Evolutionary conservation across 2,888 invertebrate genomes (phyloP).

Genomic region (Abscondita cerata): DNA sequence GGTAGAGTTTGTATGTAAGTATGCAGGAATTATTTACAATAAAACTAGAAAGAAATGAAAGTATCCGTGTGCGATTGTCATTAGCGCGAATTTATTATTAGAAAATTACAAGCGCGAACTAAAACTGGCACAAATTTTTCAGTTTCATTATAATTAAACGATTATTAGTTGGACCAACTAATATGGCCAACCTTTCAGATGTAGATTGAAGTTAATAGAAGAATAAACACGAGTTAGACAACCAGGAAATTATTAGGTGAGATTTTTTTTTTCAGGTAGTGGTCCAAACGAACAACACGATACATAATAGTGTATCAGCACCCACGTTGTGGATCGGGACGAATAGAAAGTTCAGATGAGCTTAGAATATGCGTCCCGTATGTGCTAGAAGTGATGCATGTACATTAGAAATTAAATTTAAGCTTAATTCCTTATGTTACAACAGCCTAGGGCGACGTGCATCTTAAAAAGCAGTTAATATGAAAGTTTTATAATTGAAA

Average conservation of each 20-base stretch:
- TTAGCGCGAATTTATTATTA: background rate
- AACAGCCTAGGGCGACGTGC: background rate
- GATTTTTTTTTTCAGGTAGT: conserved; percentile 13
- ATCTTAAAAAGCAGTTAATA: conserved; percentile 7
- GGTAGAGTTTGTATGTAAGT: background rate
- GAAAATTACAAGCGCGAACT: too few species aligned
- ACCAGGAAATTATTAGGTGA: conserved; percentile 24
- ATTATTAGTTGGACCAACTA: background rate
- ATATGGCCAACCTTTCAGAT: background rate
- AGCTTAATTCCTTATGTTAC: conserved; percentile 15
- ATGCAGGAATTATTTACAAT: background rate
- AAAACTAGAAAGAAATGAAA: background rate
- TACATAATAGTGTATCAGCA: background rate
- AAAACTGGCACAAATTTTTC: too few species aligned
- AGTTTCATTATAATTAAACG: background rate
- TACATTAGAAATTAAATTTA: conserved; percentile 14
- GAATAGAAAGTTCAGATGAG: conserved; percentile 26
- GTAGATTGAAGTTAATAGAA: conserved; percentile 3
- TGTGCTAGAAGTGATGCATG: conserved; percentile 13
- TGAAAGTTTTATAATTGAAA: conserved; percentile 11
- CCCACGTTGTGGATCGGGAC: conserved; percentile 5
- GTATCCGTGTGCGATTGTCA: background rate
- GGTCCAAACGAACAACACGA: conserved; percentile 13
- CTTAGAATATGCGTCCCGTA: conserved; percentile 16
- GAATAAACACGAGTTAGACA: conserved; percentile 12